Conservation (phyloP, 2,113 vertebrate genomes). For the Saimiri boliviensis region DNA sequence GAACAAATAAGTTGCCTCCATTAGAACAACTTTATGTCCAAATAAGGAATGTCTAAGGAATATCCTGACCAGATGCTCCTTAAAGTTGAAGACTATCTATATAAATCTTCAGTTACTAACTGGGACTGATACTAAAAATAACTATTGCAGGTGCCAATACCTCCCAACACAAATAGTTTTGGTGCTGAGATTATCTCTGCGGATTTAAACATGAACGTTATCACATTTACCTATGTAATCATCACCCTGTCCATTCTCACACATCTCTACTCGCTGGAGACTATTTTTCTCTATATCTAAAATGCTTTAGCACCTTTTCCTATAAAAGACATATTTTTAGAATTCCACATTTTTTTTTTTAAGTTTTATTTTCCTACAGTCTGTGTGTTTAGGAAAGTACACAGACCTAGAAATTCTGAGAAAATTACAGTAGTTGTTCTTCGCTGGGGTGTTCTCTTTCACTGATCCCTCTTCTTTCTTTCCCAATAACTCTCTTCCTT, state of each 20-base stretch:
- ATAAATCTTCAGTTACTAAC: constrained; percentile 39
- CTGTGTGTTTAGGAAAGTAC: neutral
- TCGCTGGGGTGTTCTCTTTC: neutral
- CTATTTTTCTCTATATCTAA: constrained; percentile 29
- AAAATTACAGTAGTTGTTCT: neutral
- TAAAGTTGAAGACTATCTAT: neutral
- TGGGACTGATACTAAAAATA: constrained; percentile 51
- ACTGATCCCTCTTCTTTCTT: constrained; percentile 6
- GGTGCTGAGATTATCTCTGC: constrained; percentile 8
- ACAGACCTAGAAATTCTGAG: neutral
- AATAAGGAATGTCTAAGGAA: constrained; percentile 10
- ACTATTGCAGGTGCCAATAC: neutral
- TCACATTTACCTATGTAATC: neutral
- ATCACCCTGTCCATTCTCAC: constrained; percentile 8
- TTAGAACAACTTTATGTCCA: neutral
- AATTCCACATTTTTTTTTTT: neutral
- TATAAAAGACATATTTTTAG: constrained; percentile 50
- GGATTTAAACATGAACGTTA: neutral
- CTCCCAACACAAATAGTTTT: neutral
- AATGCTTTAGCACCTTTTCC: neutral
- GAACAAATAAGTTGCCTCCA: neutral
- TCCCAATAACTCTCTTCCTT: neutral
- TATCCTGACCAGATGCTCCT: constrained; percentile 21
- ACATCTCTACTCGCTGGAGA: neutral
- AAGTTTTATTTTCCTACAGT: constrained; percentile 36